phyloP scores from a whole-genome alignment of 2,888 invertebrate species.

The Trissolcus japonicus region DNA sequence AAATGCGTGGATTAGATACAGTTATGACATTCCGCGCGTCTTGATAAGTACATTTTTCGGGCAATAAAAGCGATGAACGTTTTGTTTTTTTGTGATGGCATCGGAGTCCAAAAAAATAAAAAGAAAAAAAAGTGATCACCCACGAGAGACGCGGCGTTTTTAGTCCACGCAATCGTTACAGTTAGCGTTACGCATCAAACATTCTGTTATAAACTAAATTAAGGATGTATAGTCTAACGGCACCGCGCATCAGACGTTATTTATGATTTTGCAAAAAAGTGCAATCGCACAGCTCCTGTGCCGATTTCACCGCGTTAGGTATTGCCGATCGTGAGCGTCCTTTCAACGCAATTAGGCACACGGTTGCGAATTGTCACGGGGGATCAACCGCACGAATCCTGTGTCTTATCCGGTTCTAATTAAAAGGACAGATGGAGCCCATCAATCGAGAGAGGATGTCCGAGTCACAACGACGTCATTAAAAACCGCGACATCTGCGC shows the following conservation, averaged over 20 bases:
- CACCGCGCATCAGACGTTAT: conserved; percentile 16
- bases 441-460: conserved; percentile 10
- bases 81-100: conserved; percentile 21
- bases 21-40: too few species aligned
- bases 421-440: conserved; percentile 14
- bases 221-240: conserved; percentile 41
- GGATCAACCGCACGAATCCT: neutral
- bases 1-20: too few species aligned
- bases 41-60: neutral
- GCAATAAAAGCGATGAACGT: neutral
- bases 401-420: conserved; percentile 27
- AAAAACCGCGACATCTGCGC: conserved; percentile 20
- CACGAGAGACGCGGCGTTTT: neutral
- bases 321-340: neutral
- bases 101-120: conserved; percentile 4
- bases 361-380: too few species aligned
- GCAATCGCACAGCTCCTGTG: conserved; percentile 9
- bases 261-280: conserved; percentile 43
- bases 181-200: conserved; percentile 40
- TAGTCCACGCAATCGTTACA: conserved; percentile 13
- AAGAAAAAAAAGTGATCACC: neutral
- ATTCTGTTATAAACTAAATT: conserved; percentile 49
- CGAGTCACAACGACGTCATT: conserved; percentile 25
- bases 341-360: conserved; percentile 1
- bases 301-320: conserved; percentile 19